Base-by-base conservation (phyloP, 2,888 invertebrate genomes). In the Zaprionus bogoriensis region DNA sequence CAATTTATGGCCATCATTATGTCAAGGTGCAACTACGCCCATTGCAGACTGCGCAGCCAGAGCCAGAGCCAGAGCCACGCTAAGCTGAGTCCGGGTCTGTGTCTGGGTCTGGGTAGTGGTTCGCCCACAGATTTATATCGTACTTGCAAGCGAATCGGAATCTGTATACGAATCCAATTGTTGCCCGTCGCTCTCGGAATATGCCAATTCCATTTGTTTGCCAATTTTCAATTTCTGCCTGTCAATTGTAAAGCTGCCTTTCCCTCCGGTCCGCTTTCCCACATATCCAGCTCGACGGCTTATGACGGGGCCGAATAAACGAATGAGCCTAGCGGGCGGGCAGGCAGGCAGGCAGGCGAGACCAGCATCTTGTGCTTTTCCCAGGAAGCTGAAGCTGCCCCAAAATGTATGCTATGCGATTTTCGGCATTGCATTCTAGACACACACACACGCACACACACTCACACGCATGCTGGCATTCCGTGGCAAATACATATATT, bases 1-100 rank as follows among this genome's bases (percentile, higher is more conserved):
- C 55, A 61, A 77, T 77, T 80, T 77, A 83, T 80, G 70, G n/a
- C 38, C 62, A 48, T 58, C 80, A 63, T 73, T 58, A 44, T 46
- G 55, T 59, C 50, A 59, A 57, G 61, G 48, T 77, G 84, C 78
- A 59, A 50, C 77, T 60, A 50, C 47, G 44, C 20, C 50, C 32
- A 50, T 23, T 53, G 58, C 68, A 53, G 27, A 32, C 3, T 32
- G 32, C 32, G 17, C 4, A 6, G 32, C 2, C 6, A 17, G n/a
- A 36, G 14, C 9, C n/a, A 10, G 12, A 12, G 14, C 12, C 5
- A 14, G 7, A 2, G 1, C 30, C 5, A 7, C 2, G 3, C 10
- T 7, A 1, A 27, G 27, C 27, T 27, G 10, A 27, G 27, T 12
- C 48, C 10, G 6, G 4, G 7, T 23, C 14, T n/a, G 10, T 19